Conservation (phyloP, 2,888 invertebrate genomes). For the Stenodera caucasica region DNA sequence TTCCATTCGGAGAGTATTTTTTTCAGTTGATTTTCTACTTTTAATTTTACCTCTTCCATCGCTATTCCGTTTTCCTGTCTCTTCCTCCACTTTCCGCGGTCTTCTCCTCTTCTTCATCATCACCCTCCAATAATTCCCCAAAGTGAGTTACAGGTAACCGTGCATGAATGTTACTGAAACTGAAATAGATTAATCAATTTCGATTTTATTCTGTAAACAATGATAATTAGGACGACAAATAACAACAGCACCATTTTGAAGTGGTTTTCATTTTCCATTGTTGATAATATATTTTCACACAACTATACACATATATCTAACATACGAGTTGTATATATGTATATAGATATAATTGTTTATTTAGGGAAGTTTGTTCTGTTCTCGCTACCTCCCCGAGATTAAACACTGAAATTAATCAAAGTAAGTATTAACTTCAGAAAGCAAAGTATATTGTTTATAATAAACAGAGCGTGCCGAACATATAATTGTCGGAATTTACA, state of each 20-base stretch:
- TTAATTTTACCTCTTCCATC: no score
- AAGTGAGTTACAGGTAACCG: no score
- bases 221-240: no score
- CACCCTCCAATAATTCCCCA: no score
- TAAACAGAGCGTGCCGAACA: slow-evolving; percentile 35
- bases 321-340: neutral
- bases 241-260: neutral
- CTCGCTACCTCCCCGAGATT: slow-evolving; percentile 33
- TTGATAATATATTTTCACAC: neutral
- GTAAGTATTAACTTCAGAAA: slow-evolving; percentile 35
- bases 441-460: slow-evolving; percentile 31
- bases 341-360: slow-evolving; percentile 23
- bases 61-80: no score
- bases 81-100: no score
- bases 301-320: neutral
- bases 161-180: no score
- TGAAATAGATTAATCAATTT: no score
- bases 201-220: no score
- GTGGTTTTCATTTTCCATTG: slow-evolving; percentile 1
- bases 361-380: slow-evolving; percentile 33
- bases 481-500: slow-evolving; percentile 35
- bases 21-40: no score
- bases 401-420: slow-evolving; percentile 38
- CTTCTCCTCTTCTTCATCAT: no score
- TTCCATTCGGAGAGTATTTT: no score